Base-by-base conservation (phyloP, 2,797 vertebrate species). In the Poeciliopsis paucimaculata region DNA sequence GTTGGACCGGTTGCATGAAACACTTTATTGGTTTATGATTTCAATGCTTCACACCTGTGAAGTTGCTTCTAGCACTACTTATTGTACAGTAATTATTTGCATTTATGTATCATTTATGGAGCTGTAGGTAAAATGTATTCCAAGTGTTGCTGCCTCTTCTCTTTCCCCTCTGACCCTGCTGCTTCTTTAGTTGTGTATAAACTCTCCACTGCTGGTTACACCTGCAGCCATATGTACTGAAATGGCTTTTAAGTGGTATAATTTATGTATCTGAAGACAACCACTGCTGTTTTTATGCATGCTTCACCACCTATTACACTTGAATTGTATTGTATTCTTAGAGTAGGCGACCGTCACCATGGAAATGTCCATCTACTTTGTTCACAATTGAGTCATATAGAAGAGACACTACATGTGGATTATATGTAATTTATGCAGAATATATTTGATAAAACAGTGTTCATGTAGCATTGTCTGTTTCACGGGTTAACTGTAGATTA, bases 391-490 rank as follows among this genome's bases (percentile, higher is more conserved):
- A 55, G 9, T 84, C 5, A 39, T 78, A 23, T 60, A 70, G 43
- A 76, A 55, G 62, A 64, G 51, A 49, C 76, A 68, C 80, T 84
- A 57, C 9, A 23, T 73, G 74, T 78, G 13, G 43, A 76, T 55
- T 79, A 66, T 46, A 85, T 82, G 66, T 77, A 57, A n/a, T 87
- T 85, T 78, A 81, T 78, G 79, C 26, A 80, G 7, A 80, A 84
- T 87, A 87, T 86, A 85, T 88, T 86, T 89, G 84, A 86, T 78
- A 51, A 51, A 51, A 76, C 72, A 77, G 73, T 78, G 64, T 84
- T 31, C 49, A n/a, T 80, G 82, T 84, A 76, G 82, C 70, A 81
- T 31, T 84, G 53, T 85, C 76, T 72, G 53, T 55, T 43, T 84
- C 73, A 82, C 57, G 62, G 12, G 10, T 84, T 76, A 80, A 28